Base-by-base conservation (phyloP, 2,888 invertebrate genomes). In the Auanema freiburgensis region DNA sequence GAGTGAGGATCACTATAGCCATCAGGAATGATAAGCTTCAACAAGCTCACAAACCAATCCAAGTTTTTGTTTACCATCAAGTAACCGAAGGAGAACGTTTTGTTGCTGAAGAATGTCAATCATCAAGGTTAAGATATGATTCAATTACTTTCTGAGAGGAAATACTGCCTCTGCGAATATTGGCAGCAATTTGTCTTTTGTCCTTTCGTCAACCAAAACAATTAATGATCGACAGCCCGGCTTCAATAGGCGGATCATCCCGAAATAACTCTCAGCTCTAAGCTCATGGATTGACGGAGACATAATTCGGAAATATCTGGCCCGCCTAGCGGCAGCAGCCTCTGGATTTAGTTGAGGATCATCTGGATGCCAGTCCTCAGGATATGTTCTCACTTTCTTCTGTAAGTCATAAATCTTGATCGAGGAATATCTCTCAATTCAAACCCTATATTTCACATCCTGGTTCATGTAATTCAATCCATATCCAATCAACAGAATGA, bases 21-120 rank as follows among this genome's bases (percentile, higher is more conserved):
- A 41, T 53, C 61, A 21, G 92, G 90, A 65, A 94, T 88, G 53
- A 92, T 92, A 65, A 93, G 88, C 77, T 92, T 90, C 71, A 98
- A 87, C 62, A 98, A 87, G 81, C 92, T 90, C 46, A 91, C 90
- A 87, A 95, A 98, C 97, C 97, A 98, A 72, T 89, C 89, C 59
- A 96, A 87, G 81, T 93, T 92, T 75, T 93, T 90, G 84, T 96
- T 95, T 80, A 97, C 89, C 79, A 91, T 89, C 87, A 97, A 89
- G 84, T 91, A 93, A 25, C 92, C 92, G 87, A 97, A 98, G 87
- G 93, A 89, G 65, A 98, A 88, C 0, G 94, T 95, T 86, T 95
- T 96, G 87, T 95, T 95, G 85, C 93, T 93, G 83, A 33, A 33
- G 8, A 84, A 65, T 67, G 63, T 8, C 6, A 44, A 51, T 52